Base-by-base conservation (phyloP, 2,113 vertebrate genomes). In the Camelus bactrianus region DNA sequence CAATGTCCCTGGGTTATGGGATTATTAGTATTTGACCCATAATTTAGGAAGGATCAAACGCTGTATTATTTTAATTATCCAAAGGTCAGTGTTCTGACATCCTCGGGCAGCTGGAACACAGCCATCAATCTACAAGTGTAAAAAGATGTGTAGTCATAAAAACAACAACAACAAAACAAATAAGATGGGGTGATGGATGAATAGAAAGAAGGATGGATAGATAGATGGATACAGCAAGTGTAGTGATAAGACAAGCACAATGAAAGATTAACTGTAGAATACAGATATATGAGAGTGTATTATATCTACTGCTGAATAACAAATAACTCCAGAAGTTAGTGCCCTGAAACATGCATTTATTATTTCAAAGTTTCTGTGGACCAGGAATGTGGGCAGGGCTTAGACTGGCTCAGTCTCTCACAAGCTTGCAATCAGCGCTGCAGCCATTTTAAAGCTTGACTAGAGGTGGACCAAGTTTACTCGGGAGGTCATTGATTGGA, bases 31-130 rank as follows among this genome's bases (percentile, higher is more conserved):
- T 92, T 84, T 89, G 70, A 65, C 32, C n/a, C 1, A 75, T 67
- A 92, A 65, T 92, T 94, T 85, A 1, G n/a, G 26, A 94, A 89
- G 20, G 32, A 85, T 73, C 28, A 79, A 92, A 48, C 7, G 67
- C 48, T 48, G 24, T 88, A 38, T 73, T 89, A 79, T 8, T 92
- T 84, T 88, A 89, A 89, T 72, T 92, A 92, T 32, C 48, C 70
- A 89, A 84, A 84, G 54, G 10, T 69, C 50, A 92, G 70, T 46
- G 16, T 95, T 94, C 62, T 87, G 32, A 56, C 15, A 84, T 48
- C 28, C 48, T 95, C 30, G 14, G 28, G 10, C 11, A 84, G 73
- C 77, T 97, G 11, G 54, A 94, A 60, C 13, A 62, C 60, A 83
- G 42, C 8, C 56, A 95, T 87, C 11, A 56, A 69, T 76, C 14